A percentile compares a stretch with the other conserved stretches of the same genome.
Conservation (phyloP, 2,113 vertebrate genomes). For the Columbina picui region DNA sequence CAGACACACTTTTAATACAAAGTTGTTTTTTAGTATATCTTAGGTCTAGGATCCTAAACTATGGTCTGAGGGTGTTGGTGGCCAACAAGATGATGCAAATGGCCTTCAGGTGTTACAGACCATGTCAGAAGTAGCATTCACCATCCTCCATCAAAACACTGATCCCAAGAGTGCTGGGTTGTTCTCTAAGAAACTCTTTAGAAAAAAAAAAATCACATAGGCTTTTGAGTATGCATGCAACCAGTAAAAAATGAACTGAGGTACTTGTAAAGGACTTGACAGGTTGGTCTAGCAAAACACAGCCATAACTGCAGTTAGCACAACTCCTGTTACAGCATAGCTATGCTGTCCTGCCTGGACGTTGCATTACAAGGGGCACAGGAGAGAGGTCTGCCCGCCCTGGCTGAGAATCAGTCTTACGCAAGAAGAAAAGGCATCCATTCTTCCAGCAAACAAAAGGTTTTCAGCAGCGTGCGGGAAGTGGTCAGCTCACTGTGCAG, state of each 20-base stretch:
- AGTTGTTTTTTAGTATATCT: background rate
- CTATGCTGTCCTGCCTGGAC: background rate
- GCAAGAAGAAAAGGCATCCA: background rate
- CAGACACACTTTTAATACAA: background rate
- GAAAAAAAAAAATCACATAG: background rate
- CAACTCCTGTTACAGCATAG: background rate
- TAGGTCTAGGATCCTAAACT: background rate
- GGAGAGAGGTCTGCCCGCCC: background rate
- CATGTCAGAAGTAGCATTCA: background rate
- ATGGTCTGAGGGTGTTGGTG: background rate
- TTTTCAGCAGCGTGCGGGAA: background rate
- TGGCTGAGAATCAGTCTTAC: background rate
- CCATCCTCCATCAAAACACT: background rate
- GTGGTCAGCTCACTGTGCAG: rapidly evolving
- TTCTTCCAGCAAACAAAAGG: background rate
- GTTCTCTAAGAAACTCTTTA: background rate
- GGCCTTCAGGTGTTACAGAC: background rate
- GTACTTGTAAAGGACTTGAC: rapidly evolving
- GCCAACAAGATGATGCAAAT: background rate
- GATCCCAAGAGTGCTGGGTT: background rate
- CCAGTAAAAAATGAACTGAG: background rate
- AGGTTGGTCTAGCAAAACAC: background rate
- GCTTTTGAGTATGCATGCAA: background rate
- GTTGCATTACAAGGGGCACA: background rate
- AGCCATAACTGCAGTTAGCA: background rate